Conservation (phyloP, 2,113 vertebrate species). For the Lampris megalopsis region DNA sequence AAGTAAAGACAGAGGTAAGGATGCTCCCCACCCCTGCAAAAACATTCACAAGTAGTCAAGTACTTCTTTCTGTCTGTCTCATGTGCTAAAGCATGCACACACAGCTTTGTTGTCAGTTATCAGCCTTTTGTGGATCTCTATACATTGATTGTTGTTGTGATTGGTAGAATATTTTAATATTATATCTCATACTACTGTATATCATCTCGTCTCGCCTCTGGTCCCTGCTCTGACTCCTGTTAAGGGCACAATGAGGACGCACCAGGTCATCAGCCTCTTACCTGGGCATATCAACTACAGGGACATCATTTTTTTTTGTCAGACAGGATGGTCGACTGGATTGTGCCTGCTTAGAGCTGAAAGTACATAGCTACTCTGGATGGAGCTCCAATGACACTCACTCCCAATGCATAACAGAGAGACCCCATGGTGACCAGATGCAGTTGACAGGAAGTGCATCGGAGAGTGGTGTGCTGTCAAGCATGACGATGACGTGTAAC, state of each 20-base stretch:
- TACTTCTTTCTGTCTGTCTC: no score
- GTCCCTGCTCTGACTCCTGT: neutral
- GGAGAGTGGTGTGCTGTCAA: conserved; percentile 20
- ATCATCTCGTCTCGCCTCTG: no score
- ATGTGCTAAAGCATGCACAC: no score
- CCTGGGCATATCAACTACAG: neutral
- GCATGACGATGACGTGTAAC: conserved; percentile 24
- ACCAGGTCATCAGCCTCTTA: neutral
- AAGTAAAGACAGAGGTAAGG: neutral
- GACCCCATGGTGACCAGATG: conserved; percentile 25
- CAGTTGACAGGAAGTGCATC: neutral
- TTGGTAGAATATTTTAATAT: no score
- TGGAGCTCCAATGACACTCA: neutral
- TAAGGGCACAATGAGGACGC: conserved; percentile 9
- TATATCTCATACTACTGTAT: no score
- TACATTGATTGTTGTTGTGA: no score
- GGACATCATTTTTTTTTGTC: conserved; percentile 2
- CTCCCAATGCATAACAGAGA: neutral
- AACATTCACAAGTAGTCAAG: no score
- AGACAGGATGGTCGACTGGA: neutral
- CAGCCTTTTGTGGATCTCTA: no score
- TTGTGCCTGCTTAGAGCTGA: neutral
- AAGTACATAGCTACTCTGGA: conserved; percentile 2
- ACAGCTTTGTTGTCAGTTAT: no score
- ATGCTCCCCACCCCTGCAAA: no score